Evolutionary conservation across 2,888 invertebrate species (phyloP).

Genomic region (Pristionchus arcanus): DNA sequence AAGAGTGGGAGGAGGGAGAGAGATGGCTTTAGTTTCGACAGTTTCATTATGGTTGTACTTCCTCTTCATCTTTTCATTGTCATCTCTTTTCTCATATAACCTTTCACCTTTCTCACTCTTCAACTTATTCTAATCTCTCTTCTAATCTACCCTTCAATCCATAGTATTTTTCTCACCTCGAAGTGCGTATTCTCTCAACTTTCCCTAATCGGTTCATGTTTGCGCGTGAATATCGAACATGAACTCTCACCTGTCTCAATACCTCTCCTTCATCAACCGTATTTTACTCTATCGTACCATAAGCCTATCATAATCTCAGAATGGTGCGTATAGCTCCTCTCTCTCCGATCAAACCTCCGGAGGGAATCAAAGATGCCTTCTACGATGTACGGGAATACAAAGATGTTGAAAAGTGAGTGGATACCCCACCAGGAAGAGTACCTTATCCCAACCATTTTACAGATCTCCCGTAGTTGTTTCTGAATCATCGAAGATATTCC

Average conservation of each 20-base stretch:
- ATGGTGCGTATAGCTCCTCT: conserved; percentile 33
- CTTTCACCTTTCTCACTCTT: neutral
- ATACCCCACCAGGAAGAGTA: neutral
- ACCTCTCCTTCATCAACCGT: neutral
- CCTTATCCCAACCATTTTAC: neutral
- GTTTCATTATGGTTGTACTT: conserved; percentile 24
- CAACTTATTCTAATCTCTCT: neutral
- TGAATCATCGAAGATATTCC: conserved; percentile 63
- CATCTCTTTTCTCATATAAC: conserved; percentile 6
- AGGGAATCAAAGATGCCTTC: conserved; percentile 21
- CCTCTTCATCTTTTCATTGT: neutral
- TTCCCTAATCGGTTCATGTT: neutral
- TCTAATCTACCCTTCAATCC: neutral
- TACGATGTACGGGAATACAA: conserved; percentile 13
- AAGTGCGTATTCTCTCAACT: neutral
- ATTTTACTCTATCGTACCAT: no score
- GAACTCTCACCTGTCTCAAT: neutral
- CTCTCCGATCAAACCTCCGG: conserved; percentile 26
- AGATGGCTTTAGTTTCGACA: conserved; percentile 34
- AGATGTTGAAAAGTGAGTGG: conserved; percentile 32
- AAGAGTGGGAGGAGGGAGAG: conserved; percentile 16
- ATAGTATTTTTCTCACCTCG: neutral
- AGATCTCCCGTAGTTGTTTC: conserved; percentile 29
- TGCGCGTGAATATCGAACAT: neutral
- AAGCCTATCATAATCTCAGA: neutral